Evolutionary conservation across 2,113 vertebrate species (phyloP).

Genomic region (Picathartes gymnocephalus): DNA sequence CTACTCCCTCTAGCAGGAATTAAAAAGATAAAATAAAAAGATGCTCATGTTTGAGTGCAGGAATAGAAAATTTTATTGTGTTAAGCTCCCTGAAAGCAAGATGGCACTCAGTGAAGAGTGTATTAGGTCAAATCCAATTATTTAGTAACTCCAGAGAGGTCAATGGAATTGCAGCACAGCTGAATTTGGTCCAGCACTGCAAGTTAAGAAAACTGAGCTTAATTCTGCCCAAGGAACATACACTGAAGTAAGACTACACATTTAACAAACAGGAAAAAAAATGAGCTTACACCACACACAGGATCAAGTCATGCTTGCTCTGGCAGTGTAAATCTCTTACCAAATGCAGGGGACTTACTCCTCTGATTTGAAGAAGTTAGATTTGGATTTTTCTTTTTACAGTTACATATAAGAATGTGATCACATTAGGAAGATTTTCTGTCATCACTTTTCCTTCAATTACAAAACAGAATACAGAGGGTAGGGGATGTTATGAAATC

Average conservation of each 20-base stretch:
- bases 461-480: slow-evolving; percentile 37
- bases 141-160: background rate
- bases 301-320: background rate
- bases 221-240: background rate
- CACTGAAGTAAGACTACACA: background rate
- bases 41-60: background rate
- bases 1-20: background rate
- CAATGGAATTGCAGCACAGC: background rate
- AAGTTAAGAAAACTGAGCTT: slow-evolving; percentile 8
- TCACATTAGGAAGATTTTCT: slow-evolving; percentile 58
- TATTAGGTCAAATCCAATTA: slow-evolving; percentile 16
- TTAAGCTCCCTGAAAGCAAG: background rate
- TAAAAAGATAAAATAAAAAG: background rate
- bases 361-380: background rate
- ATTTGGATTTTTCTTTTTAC: slow-evolving; percentile 3
- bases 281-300: background rate
- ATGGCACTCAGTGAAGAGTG: background rate
- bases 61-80: background rate
- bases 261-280: background rate
- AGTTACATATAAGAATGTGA: slow-evolving; percentile 31
- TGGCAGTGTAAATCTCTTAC: background rate
- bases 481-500: slow-evolving; percentile 49
- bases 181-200: background rate
- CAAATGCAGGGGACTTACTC: background rate
- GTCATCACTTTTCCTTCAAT: slow-evolving; percentile 49